Evolutionary conservation across 2,888 invertebrate genomes (phyloP).

Genomic region (Orthosia cruda): DNA sequence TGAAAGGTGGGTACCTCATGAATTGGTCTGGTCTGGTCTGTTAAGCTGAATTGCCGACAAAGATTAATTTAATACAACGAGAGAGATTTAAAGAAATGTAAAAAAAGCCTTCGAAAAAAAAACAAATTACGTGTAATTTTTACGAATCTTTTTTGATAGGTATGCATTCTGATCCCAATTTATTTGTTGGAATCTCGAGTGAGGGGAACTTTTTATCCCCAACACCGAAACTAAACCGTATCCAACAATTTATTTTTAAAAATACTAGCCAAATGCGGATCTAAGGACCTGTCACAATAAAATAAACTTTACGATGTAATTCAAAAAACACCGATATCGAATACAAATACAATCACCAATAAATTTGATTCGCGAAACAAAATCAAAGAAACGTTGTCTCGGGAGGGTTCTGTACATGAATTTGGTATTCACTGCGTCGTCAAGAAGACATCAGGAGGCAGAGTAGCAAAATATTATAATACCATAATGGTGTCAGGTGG

Average conservation of each 20-base stretch:
- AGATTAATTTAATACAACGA: no score
- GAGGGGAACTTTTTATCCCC: conserved; percentile 11
- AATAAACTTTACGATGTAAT: conserved; percentile 78
- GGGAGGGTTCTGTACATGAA: conserved; percentile 76
- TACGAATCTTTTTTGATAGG: neutral
- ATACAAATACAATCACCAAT: conserved; percentile 84
- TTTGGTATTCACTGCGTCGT: conserved; percentile 91
- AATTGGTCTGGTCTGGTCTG: no score
- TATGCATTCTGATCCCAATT: neutral
- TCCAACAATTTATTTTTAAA: conserved; percentile 4
- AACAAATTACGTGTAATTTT: neutral
- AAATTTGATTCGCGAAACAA: conserved; percentile 81
- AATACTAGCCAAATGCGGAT: conserved; percentile 27
- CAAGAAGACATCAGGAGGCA: conserved; percentile 90
- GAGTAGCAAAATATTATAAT: conserved; percentile 91
- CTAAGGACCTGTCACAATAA: conserved; percentile 68
- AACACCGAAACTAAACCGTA: conserved; percentile 12
- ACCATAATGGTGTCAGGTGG: conserved; percentile 91
- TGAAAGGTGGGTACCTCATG: no score
- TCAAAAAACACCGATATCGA: conserved; percentile 77
- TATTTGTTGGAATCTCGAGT: no score
- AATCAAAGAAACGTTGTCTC: conserved; percentile 76
- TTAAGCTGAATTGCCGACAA: no score
- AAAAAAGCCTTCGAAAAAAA: no score
- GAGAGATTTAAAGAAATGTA: no score